Evolutionary conservation across 2,113 vertebrate species (phyloP).

Genomic region (Butorides virescens): DNA sequence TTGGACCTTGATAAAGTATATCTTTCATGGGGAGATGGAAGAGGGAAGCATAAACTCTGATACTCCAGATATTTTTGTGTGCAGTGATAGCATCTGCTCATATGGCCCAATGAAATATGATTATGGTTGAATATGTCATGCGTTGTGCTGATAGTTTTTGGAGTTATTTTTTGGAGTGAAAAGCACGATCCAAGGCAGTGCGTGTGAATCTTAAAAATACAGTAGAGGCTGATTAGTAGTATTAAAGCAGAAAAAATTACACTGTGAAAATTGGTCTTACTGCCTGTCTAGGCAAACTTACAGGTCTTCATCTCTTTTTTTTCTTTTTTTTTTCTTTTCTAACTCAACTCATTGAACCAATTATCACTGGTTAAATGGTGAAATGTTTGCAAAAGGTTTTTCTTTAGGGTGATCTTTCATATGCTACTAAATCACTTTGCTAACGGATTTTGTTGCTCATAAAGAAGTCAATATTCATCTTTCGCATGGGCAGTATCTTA

Average conservation of each 20-base stretch:
- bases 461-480: background rate
- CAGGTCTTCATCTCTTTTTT: background rate
- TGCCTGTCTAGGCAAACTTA: background rate
- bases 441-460: background rate
- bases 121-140: background rate
- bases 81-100: background rate
- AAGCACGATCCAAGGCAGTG: background rate
- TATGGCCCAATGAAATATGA: background rate
- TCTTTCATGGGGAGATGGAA: background rate
- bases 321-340: background rate
- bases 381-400: background rate
- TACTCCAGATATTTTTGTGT: background rate
- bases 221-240: background rate
- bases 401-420: background rate
- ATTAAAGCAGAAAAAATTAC: background rate
- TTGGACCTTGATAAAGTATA: background rate
- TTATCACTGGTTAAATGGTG: background rate
- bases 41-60: background rate
- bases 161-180: background rate
- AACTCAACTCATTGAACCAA: background rate
- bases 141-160: background rate
- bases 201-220: background rate
- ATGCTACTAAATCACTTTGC: background rate
- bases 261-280: background rate
- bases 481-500: background rate